A percentile compares a stretch with the other conserved stretches of the same genome.
Conservation (phyloP, 2,113 vertebrate genomes). For the Heterotilapia buettikoferi region DNA sequence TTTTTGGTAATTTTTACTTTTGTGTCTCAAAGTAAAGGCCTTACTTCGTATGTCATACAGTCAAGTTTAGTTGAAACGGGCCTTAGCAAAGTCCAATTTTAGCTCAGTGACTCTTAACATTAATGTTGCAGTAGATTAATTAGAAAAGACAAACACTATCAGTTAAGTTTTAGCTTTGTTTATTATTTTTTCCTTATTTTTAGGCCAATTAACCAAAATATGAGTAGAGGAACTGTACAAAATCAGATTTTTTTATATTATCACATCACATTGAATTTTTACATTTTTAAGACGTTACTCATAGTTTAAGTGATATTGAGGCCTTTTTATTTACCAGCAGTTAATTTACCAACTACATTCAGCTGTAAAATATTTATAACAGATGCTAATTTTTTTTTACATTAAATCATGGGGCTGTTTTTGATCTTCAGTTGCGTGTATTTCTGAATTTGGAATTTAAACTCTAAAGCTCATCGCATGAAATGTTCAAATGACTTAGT, state of each 20-base stretch:
- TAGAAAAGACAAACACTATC: background rate
- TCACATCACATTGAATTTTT: background rate
- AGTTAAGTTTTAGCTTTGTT: background rate
- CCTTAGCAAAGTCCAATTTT: background rate
- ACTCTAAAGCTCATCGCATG: background rate
- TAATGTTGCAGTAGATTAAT: background rate
- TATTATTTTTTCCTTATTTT: background rate
- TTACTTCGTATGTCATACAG: background rate
- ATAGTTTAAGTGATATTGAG: background rate
- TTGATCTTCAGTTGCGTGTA: background rate
- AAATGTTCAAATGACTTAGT: background rate
- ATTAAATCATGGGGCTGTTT: background rate
- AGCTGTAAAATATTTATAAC: background rate
- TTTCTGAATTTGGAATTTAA: background rate
- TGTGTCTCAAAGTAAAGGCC: background rate
- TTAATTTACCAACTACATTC: background rate
- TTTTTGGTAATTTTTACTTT: background rate
- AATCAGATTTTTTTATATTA: background rate
- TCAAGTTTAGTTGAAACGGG: background rate
- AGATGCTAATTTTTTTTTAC: background rate
- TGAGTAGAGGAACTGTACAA: background rate
- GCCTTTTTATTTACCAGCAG: background rate
- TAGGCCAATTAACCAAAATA: background rate
- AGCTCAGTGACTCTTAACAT: background rate
- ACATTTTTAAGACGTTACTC: background rate